Evolutionary conservation across 2,888 invertebrate genomes (phyloP).

Genomic region (Ormyrus rosae): DNA sequence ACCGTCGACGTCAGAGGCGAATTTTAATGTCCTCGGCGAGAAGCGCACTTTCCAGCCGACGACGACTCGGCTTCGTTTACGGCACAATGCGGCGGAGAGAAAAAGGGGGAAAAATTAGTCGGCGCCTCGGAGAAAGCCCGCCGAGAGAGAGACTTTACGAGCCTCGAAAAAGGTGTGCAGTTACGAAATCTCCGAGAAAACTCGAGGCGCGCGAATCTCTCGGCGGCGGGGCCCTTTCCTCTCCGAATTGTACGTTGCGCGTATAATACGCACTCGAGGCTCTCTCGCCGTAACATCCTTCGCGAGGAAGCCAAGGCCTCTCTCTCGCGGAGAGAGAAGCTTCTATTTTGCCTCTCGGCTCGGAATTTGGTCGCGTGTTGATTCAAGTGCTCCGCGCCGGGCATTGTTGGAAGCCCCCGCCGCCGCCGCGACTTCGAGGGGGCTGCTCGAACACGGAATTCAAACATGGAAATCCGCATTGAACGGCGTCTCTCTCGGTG

Average conservation of each 20-base stretch:
- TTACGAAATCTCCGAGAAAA: too few relatives aligned
- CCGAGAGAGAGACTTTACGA: too few relatives aligned
- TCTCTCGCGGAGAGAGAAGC: background rate
- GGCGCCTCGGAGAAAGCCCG: too few relatives aligned
- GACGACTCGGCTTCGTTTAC: too few relatives aligned
- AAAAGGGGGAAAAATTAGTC: too few relatives aligned
- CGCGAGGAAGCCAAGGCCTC: constrained; percentile 1
- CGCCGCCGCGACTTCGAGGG: background rate
- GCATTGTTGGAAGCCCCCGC: constrained; percentile 24
- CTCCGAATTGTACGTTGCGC: background rate
- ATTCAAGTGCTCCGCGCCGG: constrained; percentile 34
- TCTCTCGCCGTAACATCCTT: background rate
- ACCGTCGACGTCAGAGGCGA: too few relatives aligned
- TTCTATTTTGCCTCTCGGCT: constrained; percentile 12
- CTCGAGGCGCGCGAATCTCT: too few relatives aligned
- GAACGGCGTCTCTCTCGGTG: constrained; percentile 32
- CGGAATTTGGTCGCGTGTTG: constrained; percentile 36
- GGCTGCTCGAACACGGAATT: constrained; percentile 2
- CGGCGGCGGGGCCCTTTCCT: too few relatives aligned
- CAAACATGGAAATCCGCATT: constrained; percentile 21
- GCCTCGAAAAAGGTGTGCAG: too few relatives aligned
- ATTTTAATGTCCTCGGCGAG: too few relatives aligned
- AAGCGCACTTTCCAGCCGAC: too few relatives aligned
- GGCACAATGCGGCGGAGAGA: too few relatives aligned
- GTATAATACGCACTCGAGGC: background rate